phyloP scores from a whole-genome alignment of 2,888 invertebrate species.

The Andricus quercusramuli region DNA sequence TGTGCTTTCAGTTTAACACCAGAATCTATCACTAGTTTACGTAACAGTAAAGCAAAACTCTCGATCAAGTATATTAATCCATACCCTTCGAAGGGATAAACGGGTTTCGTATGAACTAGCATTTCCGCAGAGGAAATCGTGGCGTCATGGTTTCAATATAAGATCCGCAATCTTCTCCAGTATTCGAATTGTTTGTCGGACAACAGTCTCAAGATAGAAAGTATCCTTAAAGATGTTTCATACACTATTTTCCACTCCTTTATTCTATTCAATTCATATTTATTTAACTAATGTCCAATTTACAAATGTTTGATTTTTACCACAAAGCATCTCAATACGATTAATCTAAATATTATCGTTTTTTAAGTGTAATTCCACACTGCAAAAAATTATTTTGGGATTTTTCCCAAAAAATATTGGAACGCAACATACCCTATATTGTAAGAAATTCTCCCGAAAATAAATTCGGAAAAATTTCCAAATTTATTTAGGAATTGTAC shows the following conservation, averaged over 20 bases:
- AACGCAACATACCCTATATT: too few species aligned
- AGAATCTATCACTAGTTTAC: background rate
- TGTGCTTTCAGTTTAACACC: background rate
- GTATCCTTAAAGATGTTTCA: background rate
- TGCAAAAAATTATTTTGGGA: too few species aligned
- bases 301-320: too few species aligned
- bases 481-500: too few species aligned
- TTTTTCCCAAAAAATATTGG: too few species aligned
- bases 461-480: too few species aligned
- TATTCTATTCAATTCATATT: background rate
- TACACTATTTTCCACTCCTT: background rate
- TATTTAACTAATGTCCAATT: too few species aligned
- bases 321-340: too few species aligned
- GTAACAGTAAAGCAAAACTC: background rate
- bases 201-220: background rate
- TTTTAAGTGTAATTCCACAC: too few species aligned
- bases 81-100: background rate
- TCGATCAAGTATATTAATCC: slow-evolving; percentile 9
- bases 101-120: background rate
- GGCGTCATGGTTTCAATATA: background rate
- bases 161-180: slow-evolving; percentile 6
- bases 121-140: slow-evolving; percentile 13
- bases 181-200: background rate
- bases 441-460: too few species aligned
- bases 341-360: too few species aligned